These are phyloP conservation scores for Hylaeus anthracinus DNA, from an alignment of 1,140 invertebrate genomes.

Conservation along the genomic window DNA sequence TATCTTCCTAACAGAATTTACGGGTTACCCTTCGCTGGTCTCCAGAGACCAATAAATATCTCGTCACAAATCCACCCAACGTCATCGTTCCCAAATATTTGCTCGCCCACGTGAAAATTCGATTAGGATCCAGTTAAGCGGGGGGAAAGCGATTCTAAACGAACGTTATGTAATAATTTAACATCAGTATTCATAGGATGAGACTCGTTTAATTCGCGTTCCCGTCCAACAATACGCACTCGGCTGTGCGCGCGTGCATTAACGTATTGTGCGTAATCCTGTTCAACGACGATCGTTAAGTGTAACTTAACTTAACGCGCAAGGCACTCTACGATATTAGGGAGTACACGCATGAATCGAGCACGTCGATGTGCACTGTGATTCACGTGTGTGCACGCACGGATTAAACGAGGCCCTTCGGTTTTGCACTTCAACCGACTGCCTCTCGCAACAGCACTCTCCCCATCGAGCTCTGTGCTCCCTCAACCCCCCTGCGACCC, in stretches of 20 bases:
- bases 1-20: too few species aligned
- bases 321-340: conserved; percentile 46
- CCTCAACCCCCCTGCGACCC: conserved; percentile 34
- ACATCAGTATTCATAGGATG: conserved; percentile 22
- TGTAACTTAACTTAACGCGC: conserved; percentile 52
- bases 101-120: too few species aligned
- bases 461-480: conserved; percentile 28
- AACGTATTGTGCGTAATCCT: conserved; percentile 40
- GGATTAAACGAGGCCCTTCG: conserved; percentile 28
- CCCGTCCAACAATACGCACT: conserved; percentile 13
- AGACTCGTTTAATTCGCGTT: conserved; percentile 27
- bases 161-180: neutral
- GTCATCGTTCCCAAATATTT: too few species aligned
- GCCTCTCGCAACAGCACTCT: conserved; percentile 40
- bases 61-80: too few species aligned
- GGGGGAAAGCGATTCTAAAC: neutral
- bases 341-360: conserved; percentile 5
- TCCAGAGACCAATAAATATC: too few species aligned
- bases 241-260: conserved; percentile 26
- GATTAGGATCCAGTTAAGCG: too few species aligned
- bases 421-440: conserved; percentile 49
- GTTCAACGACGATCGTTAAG: conserved; percentile 42
- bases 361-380: too few species aligned
- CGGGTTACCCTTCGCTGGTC: too few species aligned
- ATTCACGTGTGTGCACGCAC: too few species aligned